These are phyloP conservation scores for Anser brachyrhynchus DNA, from an alignment of 2,113 vertebrate species.

Conservation along the genomic window DNA sequence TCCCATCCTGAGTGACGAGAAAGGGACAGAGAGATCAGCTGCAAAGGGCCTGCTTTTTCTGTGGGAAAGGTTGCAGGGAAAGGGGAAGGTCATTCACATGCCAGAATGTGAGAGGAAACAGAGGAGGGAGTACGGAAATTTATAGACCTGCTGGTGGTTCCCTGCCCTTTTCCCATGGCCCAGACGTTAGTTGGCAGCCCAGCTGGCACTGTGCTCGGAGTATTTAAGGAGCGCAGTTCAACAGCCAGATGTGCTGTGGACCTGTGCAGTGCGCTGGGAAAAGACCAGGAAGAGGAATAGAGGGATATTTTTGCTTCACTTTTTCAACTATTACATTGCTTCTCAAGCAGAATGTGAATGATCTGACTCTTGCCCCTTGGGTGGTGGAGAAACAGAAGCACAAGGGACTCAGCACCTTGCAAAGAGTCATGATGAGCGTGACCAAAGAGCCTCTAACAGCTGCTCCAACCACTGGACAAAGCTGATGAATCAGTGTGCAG, in stretches of 20 bases:
- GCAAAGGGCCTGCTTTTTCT: not conserved
- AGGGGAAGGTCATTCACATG: not conserved
- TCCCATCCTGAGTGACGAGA: not conserved
- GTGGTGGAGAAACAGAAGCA: not conserved
- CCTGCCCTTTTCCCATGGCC: conserved; percentile 43
- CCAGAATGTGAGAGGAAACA: not conserved
- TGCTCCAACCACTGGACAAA: not conserved
- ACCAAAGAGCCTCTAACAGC: not conserved
- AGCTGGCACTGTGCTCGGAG: not conserved
- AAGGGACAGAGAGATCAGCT: not conserved
- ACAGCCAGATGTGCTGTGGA: not conserved
- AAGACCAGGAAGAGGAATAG: not conserved
- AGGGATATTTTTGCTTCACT: not conserved
- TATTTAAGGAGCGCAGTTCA: not conserved
- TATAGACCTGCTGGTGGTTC: not conserved
- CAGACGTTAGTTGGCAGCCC: conserved; percentile 20
- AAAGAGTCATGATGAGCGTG: not conserved
- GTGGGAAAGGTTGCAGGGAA: conserved; percentile 14
- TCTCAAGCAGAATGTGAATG: not conserved
- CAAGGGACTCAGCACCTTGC: not conserved
- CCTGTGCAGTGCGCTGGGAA: not conserved
- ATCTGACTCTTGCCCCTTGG: not conserved
- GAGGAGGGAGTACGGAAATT: not conserved
- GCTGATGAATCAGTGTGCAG: not conserved
- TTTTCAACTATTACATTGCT: not conserved